Evolutionary conservation across 2,113 vertebrate genomes (phyloP).

Genomic region (Limanda limanda): DNA sequence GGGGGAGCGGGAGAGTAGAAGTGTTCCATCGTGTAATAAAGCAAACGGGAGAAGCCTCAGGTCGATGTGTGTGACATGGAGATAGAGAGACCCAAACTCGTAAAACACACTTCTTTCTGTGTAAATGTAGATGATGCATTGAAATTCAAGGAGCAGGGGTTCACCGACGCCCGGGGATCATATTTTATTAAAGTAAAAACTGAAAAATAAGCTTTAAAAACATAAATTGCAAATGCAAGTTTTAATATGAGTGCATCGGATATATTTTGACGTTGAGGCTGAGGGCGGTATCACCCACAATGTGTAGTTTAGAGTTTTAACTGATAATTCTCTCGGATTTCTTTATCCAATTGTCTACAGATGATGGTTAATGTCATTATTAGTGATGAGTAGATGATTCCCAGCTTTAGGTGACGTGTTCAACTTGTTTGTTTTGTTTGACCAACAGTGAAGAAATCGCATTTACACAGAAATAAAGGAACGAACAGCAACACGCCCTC

Average conservation of each 20-base stretch:
- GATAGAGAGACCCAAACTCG: background rate
- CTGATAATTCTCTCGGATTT: no score
- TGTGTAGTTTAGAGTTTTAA: no score
- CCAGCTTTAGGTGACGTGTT: background rate
- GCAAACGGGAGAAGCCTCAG: background rate
- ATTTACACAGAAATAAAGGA: no score
- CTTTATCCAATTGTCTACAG: background rate
- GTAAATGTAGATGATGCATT: background rate
- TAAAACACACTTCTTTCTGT: background rate
- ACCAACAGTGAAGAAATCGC: no score
- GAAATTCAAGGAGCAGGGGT: background rate
- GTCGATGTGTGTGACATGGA: background rate
- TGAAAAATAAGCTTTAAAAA: background rate
- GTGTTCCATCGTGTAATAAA: constrained; percentile 10
- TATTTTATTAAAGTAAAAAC: background rate
- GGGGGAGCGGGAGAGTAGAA: background rate
- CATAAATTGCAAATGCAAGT: background rate
- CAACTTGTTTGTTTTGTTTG: background rate
- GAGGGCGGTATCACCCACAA: no score
- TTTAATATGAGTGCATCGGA: background rate
- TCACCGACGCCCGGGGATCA: no score
- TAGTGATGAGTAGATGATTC: background rate
- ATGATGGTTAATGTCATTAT: background rate
- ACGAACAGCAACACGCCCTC: no score
- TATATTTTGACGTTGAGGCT: background rate